Evolutionary conservation across 2,888 invertebrate genomes (phyloP).

Genomic region (Hartigia nigra): DNA sequence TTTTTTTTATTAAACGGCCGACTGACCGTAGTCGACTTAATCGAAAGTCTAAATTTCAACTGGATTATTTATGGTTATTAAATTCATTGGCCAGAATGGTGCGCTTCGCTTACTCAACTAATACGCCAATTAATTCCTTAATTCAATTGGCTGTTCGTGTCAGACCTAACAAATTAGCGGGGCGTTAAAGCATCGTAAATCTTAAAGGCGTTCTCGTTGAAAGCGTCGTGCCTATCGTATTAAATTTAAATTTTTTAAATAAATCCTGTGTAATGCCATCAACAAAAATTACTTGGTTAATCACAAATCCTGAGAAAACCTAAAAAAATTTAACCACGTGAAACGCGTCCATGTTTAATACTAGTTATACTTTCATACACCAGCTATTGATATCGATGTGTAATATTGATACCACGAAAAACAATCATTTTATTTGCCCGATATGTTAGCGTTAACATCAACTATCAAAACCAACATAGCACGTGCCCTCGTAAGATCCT

Average conservation of each 20-base stretch:
- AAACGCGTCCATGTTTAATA: too few species aligned
- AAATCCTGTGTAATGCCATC: not conserved
- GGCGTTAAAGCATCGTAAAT: slow-evolving; percentile 23
- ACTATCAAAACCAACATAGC: too few species aligned
- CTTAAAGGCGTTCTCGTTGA: not conserved
- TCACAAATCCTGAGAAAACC: not conserved
- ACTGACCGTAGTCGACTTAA: slow-evolving; percentile 14
- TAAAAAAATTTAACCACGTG: not conserved
- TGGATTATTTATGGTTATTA: slow-evolving; percentile 42
- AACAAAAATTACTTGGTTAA: not conserved
- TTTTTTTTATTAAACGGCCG: slow-evolving; percentile 23
- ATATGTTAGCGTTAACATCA: too few species aligned
- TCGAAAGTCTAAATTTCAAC: slow-evolving; percentile 32
- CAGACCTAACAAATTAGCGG: slow-evolving; percentile 28
- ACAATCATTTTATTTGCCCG: too few species aligned
- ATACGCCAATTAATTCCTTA: slow-evolving; percentile 45
- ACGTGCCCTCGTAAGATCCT: too few species aligned
- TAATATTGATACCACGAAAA: too few species aligned
- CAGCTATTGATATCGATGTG: too few species aligned
- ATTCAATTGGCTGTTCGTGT: slow-evolving; percentile 38
- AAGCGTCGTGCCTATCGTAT: not conserved
- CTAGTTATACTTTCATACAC: too few species aligned
- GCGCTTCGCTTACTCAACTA: slow-evolving; percentile 18
- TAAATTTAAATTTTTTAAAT: too few species aligned
- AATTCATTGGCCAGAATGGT: not conserved